A percentile compares a stretch with the other conserved stretches of the same genome.
Evolutionary conservation across 2,113 vertebrate species (phyloP).

Genomic region (Erythrocebus patas): DNA sequence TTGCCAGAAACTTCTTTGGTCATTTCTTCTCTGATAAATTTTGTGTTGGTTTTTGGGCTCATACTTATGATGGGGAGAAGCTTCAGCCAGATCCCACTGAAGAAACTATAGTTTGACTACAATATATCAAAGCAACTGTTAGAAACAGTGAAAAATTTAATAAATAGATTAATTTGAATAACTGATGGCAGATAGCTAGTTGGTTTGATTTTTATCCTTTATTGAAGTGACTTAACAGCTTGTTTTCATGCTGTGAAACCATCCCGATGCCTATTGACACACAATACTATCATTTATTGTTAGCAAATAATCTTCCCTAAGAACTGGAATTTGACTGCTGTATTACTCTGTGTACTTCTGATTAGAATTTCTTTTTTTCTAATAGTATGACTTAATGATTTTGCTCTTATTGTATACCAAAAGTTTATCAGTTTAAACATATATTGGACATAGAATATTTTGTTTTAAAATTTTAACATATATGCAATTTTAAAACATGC

Average conservation of each 20-base stretch:
- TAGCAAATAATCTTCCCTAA: background rate
- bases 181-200: background rate
- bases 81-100: background rate
- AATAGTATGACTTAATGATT: background rate
- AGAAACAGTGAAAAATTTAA: slow-evolving; percentile 18
- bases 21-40: background rate
- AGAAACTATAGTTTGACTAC: background rate
- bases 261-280: background rate
- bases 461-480: slow-evolving; percentile 8
- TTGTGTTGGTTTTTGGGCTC: background rate
- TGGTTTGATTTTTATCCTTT: slow-evolving; percentile 14
- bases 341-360: background rate
- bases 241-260: background rate
- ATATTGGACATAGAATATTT: background rate
- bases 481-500: background rate
- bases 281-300: background rate
- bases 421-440: background rate
- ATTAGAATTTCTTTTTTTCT: background rate
- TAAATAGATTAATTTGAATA: slow-evolving; percentile 42
- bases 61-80: background rate
- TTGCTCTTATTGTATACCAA: background rate
- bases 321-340: background rate
- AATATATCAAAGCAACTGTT: background rate
- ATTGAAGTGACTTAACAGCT: slow-evolving; percentile 23
- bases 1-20: background rate